Percentiles rank a stretch among this genome's conserved stretches.
These are phyloP conservation scores for Clanis bilineata DNA, from an alignment of 2,888 invertebrate species.

Conservation along the genomic window DNA sequence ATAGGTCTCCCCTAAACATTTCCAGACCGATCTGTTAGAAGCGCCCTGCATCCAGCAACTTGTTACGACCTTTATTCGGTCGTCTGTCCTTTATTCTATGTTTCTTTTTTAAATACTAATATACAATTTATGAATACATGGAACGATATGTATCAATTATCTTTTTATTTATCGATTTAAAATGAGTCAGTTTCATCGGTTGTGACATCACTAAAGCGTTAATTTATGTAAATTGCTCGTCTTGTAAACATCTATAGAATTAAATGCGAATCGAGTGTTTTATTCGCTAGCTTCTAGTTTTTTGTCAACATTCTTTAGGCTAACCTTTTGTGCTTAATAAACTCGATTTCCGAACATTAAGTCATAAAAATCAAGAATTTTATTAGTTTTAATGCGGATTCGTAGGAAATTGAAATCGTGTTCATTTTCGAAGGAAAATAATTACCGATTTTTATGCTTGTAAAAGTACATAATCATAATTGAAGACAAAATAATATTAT, in stretches of 20 bases:
- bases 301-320: neutral
- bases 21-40: too few species aligned
- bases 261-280: neutral
- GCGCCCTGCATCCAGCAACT: too few species aligned
- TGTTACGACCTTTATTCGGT: too few species aligned
- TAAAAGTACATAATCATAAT: too few species aligned
- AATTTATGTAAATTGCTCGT: neutral
- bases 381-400: neutral
- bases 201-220: neutral
- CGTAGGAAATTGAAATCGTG: neutral
- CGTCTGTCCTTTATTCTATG: too few species aligned
- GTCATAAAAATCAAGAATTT: neutral
- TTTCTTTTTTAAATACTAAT: neutral
- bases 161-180: neutral
- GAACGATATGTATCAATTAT: neutral
- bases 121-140: neutral
- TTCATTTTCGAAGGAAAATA: too few species aligned
- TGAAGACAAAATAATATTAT: too few species aligned
- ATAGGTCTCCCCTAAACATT: too few species aligned
- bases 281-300: conserved; percentile 3
- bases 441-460: too few species aligned
- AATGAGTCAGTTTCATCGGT: neutral
- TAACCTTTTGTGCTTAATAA: neutral
- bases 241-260: neutral
- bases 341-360: neutral